Percentiles rank a stretch among this genome's conserved stretches.
Conservation (phyloP, 2,888 invertebrate species). For the Cerastis leucographa region DNA sequence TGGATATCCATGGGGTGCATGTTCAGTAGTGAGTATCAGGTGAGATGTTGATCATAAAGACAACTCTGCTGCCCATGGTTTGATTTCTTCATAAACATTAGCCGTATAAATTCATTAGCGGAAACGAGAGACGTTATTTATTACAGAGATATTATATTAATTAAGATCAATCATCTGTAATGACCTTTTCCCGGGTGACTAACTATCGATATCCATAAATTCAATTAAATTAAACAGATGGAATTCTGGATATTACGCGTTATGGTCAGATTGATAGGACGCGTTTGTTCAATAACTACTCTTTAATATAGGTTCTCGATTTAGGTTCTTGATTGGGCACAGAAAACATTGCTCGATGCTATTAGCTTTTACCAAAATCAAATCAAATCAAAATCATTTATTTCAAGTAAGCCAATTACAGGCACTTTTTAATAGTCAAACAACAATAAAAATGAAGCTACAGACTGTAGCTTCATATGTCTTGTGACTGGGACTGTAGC, state of each 20-base stretch:
- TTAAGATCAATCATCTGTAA: slow-evolving; percentile 38
- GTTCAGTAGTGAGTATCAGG: neutral
- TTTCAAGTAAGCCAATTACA: too few species aligned
- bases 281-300: neutral
- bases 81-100: neutral
- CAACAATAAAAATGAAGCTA: too few species aligned
- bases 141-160: slow-evolving; percentile 26
- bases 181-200: slow-evolving; percentile 35
- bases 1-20: too few species aligned
- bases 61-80: neutral
- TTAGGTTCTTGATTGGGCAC: neutral
- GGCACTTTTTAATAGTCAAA: too few species aligned
- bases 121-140: slow-evolving; percentile 4
- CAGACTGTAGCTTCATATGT: too few species aligned
- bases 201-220: slow-evolving; percentile 22
- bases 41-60: neutral
- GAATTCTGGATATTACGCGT: neutral
- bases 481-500: too few species aligned
- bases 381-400: too few species aligned
- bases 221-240: slow-evolving; percentile 19
- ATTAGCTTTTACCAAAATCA: too few species aligned
- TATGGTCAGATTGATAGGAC: neutral
- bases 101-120: neutral
- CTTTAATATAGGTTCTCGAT: neutral
- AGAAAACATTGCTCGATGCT: neutral